Evolutionary conservation across 2,797 vertebrate species (phyloP), one percentile per base, ranked within the genome.

Genomic region (Onychomys arenicola): DNA sequence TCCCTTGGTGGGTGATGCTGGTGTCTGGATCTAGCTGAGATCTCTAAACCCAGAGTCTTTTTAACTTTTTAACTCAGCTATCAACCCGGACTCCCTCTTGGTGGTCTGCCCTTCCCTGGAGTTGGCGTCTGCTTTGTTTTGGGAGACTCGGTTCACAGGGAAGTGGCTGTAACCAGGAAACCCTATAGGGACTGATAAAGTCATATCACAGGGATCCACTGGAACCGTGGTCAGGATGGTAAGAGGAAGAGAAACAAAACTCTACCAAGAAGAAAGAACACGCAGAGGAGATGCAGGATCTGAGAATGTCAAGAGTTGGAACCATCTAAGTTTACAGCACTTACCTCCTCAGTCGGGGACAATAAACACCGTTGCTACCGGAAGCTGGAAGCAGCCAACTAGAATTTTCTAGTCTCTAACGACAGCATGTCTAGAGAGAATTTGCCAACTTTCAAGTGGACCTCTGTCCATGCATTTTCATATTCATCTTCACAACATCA

Each of bases 181-280:
- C 14, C 76, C 49, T 82, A 82, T n/a, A 75, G 34, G 34, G 81
- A 80, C 81, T 21, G 46, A 95, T 91, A 93, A 76, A 89, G 43
- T 43, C 78, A 69, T 37, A 86, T 94, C 94, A 92, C 43, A 57
- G 82, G 37, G 34, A 71, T 71, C 49, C 69, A 40, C 49, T 32
- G 63, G 83, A 23, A 82, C 19, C 17, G 43, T 29, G 69, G 49
- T 63, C 78, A 49, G 59, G 27, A 69, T 37, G 16, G 37, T 55
- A 81, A 91, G 76, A 95, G 93, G 91, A 96, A 94, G 81, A 96
- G 94, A 96, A 89, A 94, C n/a, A 49, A 73, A 84, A 46, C 34
- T 40, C 69, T 73, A n/a, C 25, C 52, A 34, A 75, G 90, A 85
- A 23, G 61, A 67, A 76, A 76, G 73, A 90, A 61, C 40, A 69